These are phyloP conservation scores for Castor canadensis DNA, from an alignment of 2,113 vertebrate species.

Conservation along the genomic window DNA sequence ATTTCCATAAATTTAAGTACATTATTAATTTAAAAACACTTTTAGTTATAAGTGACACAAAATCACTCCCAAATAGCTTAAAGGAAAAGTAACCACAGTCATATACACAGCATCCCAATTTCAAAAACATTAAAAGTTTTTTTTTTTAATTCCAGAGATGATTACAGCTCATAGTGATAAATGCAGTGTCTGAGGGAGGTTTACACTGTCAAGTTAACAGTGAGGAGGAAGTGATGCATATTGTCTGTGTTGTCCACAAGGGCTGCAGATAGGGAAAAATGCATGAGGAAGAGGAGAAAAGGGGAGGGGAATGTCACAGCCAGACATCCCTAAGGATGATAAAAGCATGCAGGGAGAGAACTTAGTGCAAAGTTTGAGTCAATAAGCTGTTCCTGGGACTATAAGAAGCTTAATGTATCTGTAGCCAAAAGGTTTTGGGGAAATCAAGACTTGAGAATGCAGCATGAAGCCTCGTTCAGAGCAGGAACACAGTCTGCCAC, in stretches of 20 bases:
- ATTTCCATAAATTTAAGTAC: neutral
- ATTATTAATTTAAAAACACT: neutral
- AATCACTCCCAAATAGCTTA: slow-evolving; percentile 26
- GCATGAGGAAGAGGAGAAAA: neutral
- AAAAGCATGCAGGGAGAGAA: neutral
- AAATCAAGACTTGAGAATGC: neutral
- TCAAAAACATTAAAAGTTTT: neutral
- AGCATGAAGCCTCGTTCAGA: neutral
- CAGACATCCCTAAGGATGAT: too few relatives aligned
- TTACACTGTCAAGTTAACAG: neutral
- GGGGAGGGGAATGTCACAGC: neutral
- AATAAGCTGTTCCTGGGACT: neutral
- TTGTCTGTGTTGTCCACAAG: neutral
- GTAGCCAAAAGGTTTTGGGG: neutral
- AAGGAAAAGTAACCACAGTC: neutral
- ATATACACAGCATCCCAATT: neutral
- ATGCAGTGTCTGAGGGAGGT: neutral
- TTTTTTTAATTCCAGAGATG: neutral
- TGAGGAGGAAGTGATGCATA: neutral
- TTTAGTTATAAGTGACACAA: slow-evolving; percentile 37
- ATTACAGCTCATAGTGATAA: neutral
- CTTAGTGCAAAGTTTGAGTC: neutral
- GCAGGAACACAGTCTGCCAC: neutral
- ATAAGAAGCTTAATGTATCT: neutral
- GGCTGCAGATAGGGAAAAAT: neutral